Percentiles rank a stretch among this genome's conserved stretches.
phyloP scores from a whole-genome alignment of 1,140 invertebrate species.

The Sinella curviseta region DNA sequence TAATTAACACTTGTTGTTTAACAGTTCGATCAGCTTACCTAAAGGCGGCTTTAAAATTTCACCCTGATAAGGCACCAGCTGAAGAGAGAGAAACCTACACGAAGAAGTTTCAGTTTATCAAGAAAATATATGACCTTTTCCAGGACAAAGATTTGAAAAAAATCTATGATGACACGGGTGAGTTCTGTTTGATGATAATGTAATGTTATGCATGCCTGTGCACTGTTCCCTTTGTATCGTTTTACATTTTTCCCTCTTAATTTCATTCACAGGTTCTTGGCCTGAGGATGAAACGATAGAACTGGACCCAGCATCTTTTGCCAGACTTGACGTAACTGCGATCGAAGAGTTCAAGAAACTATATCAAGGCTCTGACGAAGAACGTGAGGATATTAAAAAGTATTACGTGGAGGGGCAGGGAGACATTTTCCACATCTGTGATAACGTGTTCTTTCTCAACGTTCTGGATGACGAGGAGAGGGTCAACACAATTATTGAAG shows the following conservation, averaged over 20 bases:
- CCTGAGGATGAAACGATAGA: constrained; percentile 35
- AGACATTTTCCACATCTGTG: constrained; percentile 36
- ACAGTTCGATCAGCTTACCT: constrained; percentile 39
- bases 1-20: too few species aligned
- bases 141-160: constrained; percentile 39
- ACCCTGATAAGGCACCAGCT: constrained; percentile 39
- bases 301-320: constrained; percentile 23
- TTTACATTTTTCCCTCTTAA: not conserved
- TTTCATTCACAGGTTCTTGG: constrained; percentile 35
- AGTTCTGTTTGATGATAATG: too few species aligned
- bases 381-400: constrained; percentile 34
- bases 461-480: constrained; percentile 37
- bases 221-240: too few species aligned
- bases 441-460: constrained; percentile 41
- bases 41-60: constrained; percentile 35
- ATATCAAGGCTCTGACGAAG: constrained; percentile 43
- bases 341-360: constrained; percentile 39
- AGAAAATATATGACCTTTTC: constrained; percentile 40
- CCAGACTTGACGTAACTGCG: constrained; percentile 27
- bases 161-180: constrained; percentile 37
- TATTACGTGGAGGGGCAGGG: constrained; percentile 38
- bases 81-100: constrained; percentile 36
- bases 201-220: too few species aligned
- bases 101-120: constrained; percentile 40
- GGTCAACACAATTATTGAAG: constrained; percentile 26